phyloP scores from a whole-genome alignment of 2,888 invertebrate species.

The Dusona sp. region DNA sequence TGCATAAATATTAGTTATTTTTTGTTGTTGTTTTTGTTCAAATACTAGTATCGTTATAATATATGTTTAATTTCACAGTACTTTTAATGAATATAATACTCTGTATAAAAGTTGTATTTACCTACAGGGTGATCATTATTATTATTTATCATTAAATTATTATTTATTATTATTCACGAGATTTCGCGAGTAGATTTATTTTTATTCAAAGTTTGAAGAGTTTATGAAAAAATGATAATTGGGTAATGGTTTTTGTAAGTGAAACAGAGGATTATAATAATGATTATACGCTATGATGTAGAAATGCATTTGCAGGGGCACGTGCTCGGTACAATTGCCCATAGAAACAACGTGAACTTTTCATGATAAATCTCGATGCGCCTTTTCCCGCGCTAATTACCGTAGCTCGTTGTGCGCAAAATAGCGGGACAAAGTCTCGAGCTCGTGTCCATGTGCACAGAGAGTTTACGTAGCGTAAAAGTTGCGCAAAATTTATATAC shows the following conservation, averaged over 20 bases:
- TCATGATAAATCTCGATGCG: slow-evolving; percentile 79
- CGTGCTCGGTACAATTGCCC: slow-evolving; percentile 51
- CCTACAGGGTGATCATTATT: slow-evolving; percentile 81
- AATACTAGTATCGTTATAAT: slow-evolving; percentile 73
- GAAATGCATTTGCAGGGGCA: slow-evolving; percentile 29
- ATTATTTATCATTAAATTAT: slow-evolving; percentile 41
- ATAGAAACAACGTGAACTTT: slow-evolving; percentile 72
- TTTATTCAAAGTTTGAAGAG: no score
- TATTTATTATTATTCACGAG: slow-evolving; percentile 47
- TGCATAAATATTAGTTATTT: slow-evolving; percentile 61
- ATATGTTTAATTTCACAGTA: slow-evolving; percentile 79
- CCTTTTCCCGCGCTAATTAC: slow-evolving; percentile 77
- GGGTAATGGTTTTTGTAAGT: no score
- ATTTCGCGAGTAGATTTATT: no score
- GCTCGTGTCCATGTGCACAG: background rate
- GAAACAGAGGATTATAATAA: no score
- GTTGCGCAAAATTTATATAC: slow-evolving; percentile 43
- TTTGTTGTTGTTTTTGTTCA: slow-evolving; percentile 33
- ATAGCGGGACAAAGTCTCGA: slow-evolving; percentile 49
- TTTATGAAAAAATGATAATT: no score
- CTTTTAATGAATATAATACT: slow-evolving; percentile 83
- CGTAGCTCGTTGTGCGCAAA: slow-evolving; percentile 72
- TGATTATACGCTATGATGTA: no score
- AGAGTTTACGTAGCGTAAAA: slow-evolving; percentile 31
- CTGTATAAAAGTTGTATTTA: slow-evolving; percentile 85